Evolutionary conservation across 2,797 vertebrate genomes (phyloP), one percentile per base, ranked within the genome.

Genomic region (Danio aesculapii): DNA sequence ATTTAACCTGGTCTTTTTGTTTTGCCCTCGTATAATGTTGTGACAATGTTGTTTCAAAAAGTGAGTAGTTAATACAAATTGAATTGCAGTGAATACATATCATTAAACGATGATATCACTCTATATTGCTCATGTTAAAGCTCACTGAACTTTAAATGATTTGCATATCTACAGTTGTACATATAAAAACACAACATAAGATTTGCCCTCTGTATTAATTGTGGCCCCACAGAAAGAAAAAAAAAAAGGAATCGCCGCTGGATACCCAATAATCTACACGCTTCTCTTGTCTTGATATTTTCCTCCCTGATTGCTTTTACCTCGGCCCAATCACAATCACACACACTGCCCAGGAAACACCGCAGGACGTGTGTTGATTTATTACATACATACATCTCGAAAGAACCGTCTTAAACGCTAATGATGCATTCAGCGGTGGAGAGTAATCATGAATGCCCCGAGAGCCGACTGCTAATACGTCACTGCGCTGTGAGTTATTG

Each of bases 231-330:
- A 30, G 30, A 30, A 30, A 30, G 30, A 30, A 30, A 30, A 72
- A 76, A 52, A 13, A 52, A 61, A 67, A 68, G 73, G 67, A 71
- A 63, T 43, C 79, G 83, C 83, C 52, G 52, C 50, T 77, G 84
- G 84, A 79, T 84, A 49, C 39, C 46, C 75, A 75, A 76, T 83
- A 82, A 83, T 77, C 80, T 77, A 55, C 63, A 69, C 13, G 43
- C 53, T 86, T 39, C 64, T 76, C 73, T 79, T 30, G 30, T 82
- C 72, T 71, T 8, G 6, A 75, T 81, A 72, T 77, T 77, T 80
- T 59, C 79, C 39, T 66, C 55, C 78, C 79, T 83, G 75, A 77
- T 72, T 78, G 62, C 61, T 39, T 71, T 71, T 69, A 58, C 67
- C 58, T 77, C 70, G 11, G 10, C 61, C 61, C 72, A 83, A 82